Evolutionary conservation across 2,113 vertebrate genomes (phyloP), one percentile per base, ranked within the genome.

Genomic region (Brienomyrus longianalis): DNA sequence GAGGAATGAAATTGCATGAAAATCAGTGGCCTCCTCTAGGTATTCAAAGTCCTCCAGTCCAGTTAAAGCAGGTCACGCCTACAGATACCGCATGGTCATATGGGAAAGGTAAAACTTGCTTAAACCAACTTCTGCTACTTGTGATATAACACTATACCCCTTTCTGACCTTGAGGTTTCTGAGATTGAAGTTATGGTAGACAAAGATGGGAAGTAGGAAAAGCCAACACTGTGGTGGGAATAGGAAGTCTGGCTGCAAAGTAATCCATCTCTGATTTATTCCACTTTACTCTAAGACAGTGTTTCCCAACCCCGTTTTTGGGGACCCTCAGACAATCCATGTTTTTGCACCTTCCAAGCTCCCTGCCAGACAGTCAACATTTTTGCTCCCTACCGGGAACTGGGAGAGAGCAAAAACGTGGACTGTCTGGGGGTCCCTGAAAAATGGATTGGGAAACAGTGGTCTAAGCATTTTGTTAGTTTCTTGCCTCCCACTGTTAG

Each of bases 121-220:
- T 86, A 54, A 47, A 47, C 13, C 74, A 80, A 43, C 27, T 86
- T 35, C n/a, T 86, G 88, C 89, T 85, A 50, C 85, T 80, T 43
- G 31, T 80, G 77, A 80, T 89, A 43, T 47, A 47, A 19, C 45
- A 21, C 39, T 23, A 17, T 80, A 35, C 45, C 39, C 35, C 83
- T 91, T 93, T 93, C 86, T 92, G 86, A 86, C 51, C 85, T 87
- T 48, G 48, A 87, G 3, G 35, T 54, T 87, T 86, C n/a, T 31
- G 11, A 87, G 50, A 87, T 21, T 52, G 51, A 87, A 54, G 48
- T 54, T 35, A 17, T 50, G 8, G 54, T 86, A 92, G 86, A 92
- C 92, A 92, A 93, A 94, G 91, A 91, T 93, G 92, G 92, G 93
- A 92, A 93, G 92, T 87, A 89, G 92, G 91, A 93, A 91, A 91